Conservation (phyloP, 2,888 invertebrate genomes). For the Galerucella pusilla region DNA sequence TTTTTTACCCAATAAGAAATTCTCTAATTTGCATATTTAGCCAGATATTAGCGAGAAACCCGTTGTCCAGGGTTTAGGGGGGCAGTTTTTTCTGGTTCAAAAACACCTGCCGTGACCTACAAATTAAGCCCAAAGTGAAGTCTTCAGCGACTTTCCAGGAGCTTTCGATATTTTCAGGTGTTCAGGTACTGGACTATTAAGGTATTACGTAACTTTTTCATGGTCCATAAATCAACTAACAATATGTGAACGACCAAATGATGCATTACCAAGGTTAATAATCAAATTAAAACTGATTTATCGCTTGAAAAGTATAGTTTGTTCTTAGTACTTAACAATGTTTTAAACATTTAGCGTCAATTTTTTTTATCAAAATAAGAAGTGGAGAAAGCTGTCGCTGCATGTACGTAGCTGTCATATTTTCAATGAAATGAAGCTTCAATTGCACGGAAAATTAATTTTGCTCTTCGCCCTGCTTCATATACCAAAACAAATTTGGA, state of each 20-base stretch:
- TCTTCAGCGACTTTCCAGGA: too few relatives aligned
- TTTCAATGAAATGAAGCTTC: not conserved
- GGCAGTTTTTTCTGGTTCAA: too few relatives aligned
- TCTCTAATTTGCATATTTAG: too few relatives aligned
- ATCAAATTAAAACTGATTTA: not conserved
- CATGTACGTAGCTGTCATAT: not conserved
- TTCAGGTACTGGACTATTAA: too few relatives aligned
- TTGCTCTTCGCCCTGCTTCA: not conserved
- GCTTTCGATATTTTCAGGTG: too few relatives aligned
- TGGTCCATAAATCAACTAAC: slow-evolving; percentile 5
- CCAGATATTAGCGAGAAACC: too few relatives aligned
- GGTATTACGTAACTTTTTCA: slow-evolving; percentile 5
- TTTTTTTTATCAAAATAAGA: too few relatives aligned
- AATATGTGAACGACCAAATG: slow-evolving; percentile 4
- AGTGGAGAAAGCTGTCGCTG: not conserved
- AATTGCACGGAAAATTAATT: not conserved
- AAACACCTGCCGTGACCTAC: too few relatives aligned
- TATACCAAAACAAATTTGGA: not conserved
- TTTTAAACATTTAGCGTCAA: not conserved
- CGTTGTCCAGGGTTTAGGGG: too few relatives aligned
- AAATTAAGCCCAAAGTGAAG: too few relatives aligned
- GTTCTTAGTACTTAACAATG: not conserved
- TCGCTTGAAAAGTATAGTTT: not conserved
- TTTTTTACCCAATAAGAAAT: too few relatives aligned
- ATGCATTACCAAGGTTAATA: not conserved